Conservation (phyloP, 2,797 vertebrate genomes). For the Danio tinwini region DNA sequence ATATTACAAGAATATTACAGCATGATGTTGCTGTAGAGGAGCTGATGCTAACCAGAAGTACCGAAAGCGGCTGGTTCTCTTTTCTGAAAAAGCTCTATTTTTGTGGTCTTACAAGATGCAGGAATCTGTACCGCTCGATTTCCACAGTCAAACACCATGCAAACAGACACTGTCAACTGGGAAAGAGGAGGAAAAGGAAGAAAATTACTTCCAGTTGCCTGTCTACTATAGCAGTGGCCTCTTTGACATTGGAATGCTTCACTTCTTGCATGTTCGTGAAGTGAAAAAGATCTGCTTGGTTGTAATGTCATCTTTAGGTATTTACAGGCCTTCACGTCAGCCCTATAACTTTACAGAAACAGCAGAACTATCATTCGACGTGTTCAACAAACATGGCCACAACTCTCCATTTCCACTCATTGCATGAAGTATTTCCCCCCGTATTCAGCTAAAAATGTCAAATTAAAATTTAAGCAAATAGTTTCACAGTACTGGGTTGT, state of each 20-base stretch:
- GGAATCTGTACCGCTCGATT: constrained; percentile 8
- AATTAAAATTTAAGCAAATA: too few species aligned
- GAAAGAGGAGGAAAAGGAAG: neutral
- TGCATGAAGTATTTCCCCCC: neutral
- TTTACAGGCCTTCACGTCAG: neutral
- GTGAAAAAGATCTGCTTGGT: neutral
- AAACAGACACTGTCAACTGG: constrained; percentile 6
- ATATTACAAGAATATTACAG: constrained; percentile 13
- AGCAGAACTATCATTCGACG: neutral
- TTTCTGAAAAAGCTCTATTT: constrained; percentile 5
- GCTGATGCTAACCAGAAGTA: neutral
- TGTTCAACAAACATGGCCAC: neutral
- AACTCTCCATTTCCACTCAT: neutral
- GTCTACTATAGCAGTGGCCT: neutral
- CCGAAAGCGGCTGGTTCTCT: constrained; percentile 3
- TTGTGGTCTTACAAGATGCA: neutral
- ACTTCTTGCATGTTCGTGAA: neutral
- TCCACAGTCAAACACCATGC: constrained; percentile 17
- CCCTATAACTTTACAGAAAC: neutral
- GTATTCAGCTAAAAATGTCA: too few species aligned
- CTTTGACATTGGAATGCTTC: neutral
- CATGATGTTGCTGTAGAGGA: neutral
- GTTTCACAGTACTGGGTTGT: too few species aligned
- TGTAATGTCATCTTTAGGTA: neutral
- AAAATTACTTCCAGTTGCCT: constrained; percentile 18